Evolutionary conservation across 2,888 invertebrate genomes (phyloP).

Genomic region (Vannuccia rotundouncinata): DNA sequence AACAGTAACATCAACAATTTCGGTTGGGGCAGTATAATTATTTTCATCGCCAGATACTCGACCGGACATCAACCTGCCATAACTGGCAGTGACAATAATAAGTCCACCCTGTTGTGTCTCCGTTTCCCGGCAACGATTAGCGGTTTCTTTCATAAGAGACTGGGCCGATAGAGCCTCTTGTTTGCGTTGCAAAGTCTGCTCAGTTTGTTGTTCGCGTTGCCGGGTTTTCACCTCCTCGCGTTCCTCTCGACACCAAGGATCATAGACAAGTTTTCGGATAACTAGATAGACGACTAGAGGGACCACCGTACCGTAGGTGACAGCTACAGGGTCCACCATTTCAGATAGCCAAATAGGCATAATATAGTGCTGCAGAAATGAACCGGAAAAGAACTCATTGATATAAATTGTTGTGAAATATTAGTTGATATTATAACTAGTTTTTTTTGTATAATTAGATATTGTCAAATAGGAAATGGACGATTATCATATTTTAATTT

Average conservation of each 20-base stretch:
- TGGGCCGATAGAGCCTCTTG: constrained; percentile 10
- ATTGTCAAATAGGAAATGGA: too few species aligned
- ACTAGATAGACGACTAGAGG: constrained; percentile 13
- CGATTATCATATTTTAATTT: too few species aligned
- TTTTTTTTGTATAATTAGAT: too few species aligned
- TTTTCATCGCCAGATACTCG: too few species aligned
- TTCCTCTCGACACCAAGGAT: constrained; percentile 20
- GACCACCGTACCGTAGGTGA: constrained; percentile 8
- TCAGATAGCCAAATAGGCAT: constrained; percentile 16
- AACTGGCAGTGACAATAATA: not conserved
- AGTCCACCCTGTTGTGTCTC: constrained; percentile 13
- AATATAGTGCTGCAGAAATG: not conserved
- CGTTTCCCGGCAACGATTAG: not conserved
- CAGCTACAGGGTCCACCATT: not conserved
- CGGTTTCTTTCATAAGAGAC: constrained; percentile 12
- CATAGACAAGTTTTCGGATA: constrained; percentile 18
- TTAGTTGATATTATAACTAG: too few species aligned
- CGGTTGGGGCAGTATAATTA: too few species aligned
- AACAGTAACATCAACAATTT: too few species aligned
- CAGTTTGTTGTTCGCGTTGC: too few species aligned
- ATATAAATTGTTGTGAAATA: too few species aligned
- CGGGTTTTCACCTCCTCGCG: not conserved
- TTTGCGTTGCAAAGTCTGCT: too few species aligned
- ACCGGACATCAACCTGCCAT: constrained; percentile 14
- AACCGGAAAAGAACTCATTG: too few species aligned